Evolutionary conservation across 2,113 vertebrate species (phyloP).

Genomic region (Cochlearius cochlearius): DNA sequence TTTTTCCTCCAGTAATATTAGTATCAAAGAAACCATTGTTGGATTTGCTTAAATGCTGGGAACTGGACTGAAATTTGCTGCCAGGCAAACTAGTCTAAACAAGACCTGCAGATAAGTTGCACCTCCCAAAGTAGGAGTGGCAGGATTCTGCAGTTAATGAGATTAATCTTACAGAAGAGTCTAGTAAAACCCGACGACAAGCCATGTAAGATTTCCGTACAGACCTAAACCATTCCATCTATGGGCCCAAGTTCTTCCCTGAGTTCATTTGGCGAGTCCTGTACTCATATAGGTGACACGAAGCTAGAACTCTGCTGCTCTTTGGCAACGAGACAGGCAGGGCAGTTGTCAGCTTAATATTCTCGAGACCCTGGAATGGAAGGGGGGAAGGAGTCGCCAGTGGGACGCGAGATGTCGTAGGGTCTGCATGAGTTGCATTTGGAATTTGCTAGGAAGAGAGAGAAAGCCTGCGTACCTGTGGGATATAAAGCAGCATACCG

Average conservation of each 20-base stretch:
- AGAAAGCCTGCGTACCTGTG: background rate
- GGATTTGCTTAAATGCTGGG: background rate
- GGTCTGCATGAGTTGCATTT: background rate
- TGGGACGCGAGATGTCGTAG: accelerated
- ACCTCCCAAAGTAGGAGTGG: background rate
- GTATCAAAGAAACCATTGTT: background rate
- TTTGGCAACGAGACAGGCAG: background rate
- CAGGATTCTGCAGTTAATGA: background rate
- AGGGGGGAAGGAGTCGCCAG: background rate
- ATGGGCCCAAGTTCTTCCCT: background rate
- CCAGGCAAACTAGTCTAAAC: background rate
- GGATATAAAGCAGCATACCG: background rate
- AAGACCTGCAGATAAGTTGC: background rate
- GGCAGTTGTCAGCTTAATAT: background rate
- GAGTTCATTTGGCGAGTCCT: background rate
- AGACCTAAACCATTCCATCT: background rate
- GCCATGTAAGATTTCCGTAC: accelerated
- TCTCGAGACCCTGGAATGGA: background rate
- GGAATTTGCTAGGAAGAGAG: background rate
- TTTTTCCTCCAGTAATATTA: background rate
- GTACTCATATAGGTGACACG: accelerated
- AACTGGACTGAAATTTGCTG: background rate
- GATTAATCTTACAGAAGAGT: background rate
- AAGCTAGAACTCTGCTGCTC: background rate
- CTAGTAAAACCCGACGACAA: background rate